Base-by-base conservation (phyloP, 30 jellyfish, hydroid and myxozoan species). In the Aurelia coerulea region DNA sequence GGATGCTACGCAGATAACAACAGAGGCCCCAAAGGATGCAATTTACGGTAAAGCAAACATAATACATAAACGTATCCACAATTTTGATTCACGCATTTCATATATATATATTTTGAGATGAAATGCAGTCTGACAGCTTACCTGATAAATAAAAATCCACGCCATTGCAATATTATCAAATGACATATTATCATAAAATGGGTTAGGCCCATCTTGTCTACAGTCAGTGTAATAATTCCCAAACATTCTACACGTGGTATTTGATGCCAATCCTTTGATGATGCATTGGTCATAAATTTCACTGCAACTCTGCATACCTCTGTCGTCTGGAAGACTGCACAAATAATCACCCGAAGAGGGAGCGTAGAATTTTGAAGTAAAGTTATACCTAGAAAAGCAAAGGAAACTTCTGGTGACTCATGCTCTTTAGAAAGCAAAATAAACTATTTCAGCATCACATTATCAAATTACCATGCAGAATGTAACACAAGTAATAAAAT, bases 91-190 rank as follows among this genome's bases (percentile, higher is more conserved):
- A 39, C 51, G 51, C 10, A 2, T 39, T 39, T 39, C 8, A 1
- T 9, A 3, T 39, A 39, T 39, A 6, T 39, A 6, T 39, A 39
- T 39, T 2, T 39, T 39, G 51, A 39, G 51, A 39, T 39, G 1
- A 39, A 39, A 9, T 1, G 51, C 51, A 39, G 31, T 76, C 12
- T 65, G 18, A 77, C 32, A 9, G 65, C 87, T 67, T 64, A 92
- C 98, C 96, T 92, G 98, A 71, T 80, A 92, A 17, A 92, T 87
- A 65, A 92, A 92, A 51, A 92, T 77, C 92, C 92, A 92, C 0
- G 98, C 98, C 95, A 92, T 62, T 10, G 96, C 98, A 68, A 92
- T 86, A 42, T 92, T 92, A 59, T 92, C 98, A 88, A 92, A 92
- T 13, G 98, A 92, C 84, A 92, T 81, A 51, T 93, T 92, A 41